These are phyloP conservation scores for Nebria ingens DNA, from an alignment of 1,140 invertebrate species.

Conservation along the genomic window DNA sequence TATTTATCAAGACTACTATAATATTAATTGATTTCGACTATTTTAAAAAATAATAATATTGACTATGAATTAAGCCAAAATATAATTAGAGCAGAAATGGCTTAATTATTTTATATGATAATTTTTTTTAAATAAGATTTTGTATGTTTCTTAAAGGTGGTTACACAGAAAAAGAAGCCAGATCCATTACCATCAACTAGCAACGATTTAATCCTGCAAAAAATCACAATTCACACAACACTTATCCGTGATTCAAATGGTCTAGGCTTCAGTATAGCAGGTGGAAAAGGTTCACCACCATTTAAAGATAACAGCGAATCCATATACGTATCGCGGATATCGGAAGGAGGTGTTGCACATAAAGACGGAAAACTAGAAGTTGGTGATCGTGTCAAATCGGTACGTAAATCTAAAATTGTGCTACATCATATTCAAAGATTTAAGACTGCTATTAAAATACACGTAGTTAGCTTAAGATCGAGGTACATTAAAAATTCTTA, in stretches of 20 bases:
- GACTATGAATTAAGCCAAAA: no score
- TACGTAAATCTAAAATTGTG: no score
- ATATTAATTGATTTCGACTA: no score
- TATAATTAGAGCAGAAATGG: no score
- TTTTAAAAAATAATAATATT: no score
- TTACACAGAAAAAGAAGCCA: slow-evolving; percentile 9
- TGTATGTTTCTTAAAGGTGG: not conserved
- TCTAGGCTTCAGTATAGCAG: slow-evolving; percentile 91
- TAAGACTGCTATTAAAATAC: no score
- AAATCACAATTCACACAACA: slow-evolving; percentile 73
- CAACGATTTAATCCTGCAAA: slow-evolving; percentile 42
- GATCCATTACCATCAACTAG: slow-evolving; percentile 22
- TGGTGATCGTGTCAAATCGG: slow-evolving; percentile 86
- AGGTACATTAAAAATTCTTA: no score
- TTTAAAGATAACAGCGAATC: slow-evolving; percentile 67
- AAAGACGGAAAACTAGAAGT: slow-evolving; percentile 86
- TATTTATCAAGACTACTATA: no score
- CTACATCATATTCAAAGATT: not conserved
- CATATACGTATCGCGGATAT: slow-evolving; percentile 88
- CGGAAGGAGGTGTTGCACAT: slow-evolving; percentile 83
- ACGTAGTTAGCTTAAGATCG: no score
- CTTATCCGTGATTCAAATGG: slow-evolving; percentile 79
- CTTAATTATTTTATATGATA: no score
- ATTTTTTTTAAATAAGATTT: no score
- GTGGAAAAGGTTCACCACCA: slow-evolving; percentile 80